Conservation (phyloP, 2,113 vertebrate species). For the Microtus oregoni region DNA sequence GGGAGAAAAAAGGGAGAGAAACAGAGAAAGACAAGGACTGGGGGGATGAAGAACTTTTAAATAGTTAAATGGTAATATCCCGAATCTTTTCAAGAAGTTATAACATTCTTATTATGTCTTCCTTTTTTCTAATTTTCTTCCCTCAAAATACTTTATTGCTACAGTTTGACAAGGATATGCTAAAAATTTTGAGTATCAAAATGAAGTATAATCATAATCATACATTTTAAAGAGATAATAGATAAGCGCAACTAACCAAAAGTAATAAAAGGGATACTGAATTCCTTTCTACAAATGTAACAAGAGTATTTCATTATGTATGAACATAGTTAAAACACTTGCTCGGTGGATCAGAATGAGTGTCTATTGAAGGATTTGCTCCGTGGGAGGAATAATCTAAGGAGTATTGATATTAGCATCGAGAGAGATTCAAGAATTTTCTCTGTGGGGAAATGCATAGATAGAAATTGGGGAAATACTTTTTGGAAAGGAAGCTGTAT, state of each 20-base stretch:
- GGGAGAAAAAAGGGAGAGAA: background rate
- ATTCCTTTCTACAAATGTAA: background rate
- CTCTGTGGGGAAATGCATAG: background rate
- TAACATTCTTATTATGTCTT: background rate
- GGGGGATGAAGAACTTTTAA: background rate
- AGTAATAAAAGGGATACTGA: background rate
- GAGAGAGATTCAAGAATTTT: background rate
- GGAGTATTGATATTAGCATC: background rate
- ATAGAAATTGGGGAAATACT: background rate
- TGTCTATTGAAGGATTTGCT: background rate
- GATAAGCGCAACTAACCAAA: background rate
- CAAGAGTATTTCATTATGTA: background rate
- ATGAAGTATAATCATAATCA: background rate
- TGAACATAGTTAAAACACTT: background rate
- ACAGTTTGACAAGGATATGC: background rate
- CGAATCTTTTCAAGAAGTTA: background rate
- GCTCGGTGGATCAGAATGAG: background rate
- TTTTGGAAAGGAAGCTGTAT: background rate
- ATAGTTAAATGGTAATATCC: background rate
- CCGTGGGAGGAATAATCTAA: background rate
- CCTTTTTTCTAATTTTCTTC: background rate
- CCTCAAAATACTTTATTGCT: background rate
- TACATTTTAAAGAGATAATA: background rate
- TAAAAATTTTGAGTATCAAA: background rate
- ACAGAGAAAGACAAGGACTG: background rate